Percentiles rank a stretch among this genome's conserved stretches.
Conservation (phyloP, 1,140 invertebrate genomes). For the Drosophila burlai region DNA sequence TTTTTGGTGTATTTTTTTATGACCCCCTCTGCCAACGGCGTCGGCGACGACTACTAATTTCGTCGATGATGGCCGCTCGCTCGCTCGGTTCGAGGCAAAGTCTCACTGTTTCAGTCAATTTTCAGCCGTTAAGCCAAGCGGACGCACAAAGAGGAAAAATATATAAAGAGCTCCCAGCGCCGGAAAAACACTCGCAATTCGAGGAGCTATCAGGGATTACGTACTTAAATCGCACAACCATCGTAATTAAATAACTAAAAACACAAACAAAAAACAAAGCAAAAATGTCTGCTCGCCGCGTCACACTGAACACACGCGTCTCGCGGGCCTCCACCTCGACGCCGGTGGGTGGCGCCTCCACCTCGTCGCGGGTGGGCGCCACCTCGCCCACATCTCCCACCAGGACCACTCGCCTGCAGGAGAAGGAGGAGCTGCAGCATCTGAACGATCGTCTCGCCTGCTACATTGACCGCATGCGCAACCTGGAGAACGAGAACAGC, state of each 20-base stretch:
- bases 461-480: constrained; percentile 97
- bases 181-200: constrained; percentile 10
- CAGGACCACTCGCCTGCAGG: constrained; percentile 94
- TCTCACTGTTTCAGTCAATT: constrained; percentile 74
- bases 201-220: constrained; percentile 23
- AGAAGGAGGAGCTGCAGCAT: constrained; percentile 96
- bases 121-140: constrained; percentile 64
- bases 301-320: constrained; percentile 73
- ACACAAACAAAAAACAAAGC: constrained; percentile 1
- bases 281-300: constrained; percentile 79
- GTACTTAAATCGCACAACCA: constrained; percentile 57
- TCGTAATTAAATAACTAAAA: constrained; percentile 6
- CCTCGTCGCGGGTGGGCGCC: constrained; percentile 64
- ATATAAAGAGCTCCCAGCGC: constrained; percentile 2
- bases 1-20: constrained; percentile 51
- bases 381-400: constrained; percentile 90
- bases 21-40: constrained; percentile 19
- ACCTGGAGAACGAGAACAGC: constrained; percentile 96
- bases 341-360: constrained; percentile 65
- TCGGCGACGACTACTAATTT: constrained; percentile 54
- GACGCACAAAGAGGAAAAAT: constrained; percentile 43
- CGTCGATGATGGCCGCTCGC: constrained; percentile 73
- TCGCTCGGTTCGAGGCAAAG: constrained; percentile 59
- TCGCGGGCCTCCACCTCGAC: constrained; percentile 81
- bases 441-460: constrained; percentile 97